Percentiles rank a stretch among this genome's conserved stretches.
These are phyloP conservation scores for Drosophila atripex DNA, from an alignment of 2,888 invertebrate species.

Conservation along the genomic window DNA sequence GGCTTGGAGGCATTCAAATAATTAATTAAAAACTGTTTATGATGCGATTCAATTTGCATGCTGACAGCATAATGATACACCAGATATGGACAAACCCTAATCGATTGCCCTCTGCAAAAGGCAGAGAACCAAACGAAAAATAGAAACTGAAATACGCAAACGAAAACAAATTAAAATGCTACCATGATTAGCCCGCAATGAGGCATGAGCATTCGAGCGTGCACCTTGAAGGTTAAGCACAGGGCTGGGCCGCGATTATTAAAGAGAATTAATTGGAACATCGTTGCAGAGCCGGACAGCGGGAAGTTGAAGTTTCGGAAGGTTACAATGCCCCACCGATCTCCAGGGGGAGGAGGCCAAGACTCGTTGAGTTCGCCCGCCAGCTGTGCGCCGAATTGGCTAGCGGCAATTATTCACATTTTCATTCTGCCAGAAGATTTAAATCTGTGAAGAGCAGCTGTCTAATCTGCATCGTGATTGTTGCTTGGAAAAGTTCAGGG, in stretches of 20 bases:
- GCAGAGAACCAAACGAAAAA: constrained; percentile 12
- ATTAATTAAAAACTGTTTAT: constrained; percentile 1
- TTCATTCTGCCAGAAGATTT: constrained; percentile 20
- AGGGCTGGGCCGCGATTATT: constrained; percentile 48
- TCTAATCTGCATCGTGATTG: constrained; percentile 32
- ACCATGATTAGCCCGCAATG: constrained; percentile 27
- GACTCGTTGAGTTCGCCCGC: constrained; percentile 8
- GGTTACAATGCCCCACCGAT: constrained; percentile 8
- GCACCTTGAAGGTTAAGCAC: constrained; percentile 42
- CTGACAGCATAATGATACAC: constrained; percentile 14
- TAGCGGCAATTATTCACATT: constrained; percentile 19
- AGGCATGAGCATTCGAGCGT: constrained; percentile 66
- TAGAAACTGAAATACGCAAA: constrained; percentile 9
- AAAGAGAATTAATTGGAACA: constrained; percentile 65
- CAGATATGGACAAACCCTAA: constrained; percentile 26
- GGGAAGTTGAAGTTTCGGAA: constrained; percentile 31
- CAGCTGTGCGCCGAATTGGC: constrained; percentile 23
- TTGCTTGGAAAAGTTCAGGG: constrained; percentile 61
- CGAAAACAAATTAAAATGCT: constrained; percentile 32
- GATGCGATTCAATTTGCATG: constrained; percentile 48
- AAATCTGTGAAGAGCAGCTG: constrained; percentile 30
- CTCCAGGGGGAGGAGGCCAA: constrained; percentile 1
- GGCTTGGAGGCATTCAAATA: not conserved
- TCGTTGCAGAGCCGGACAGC: constrained; percentile 51
- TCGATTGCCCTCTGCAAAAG: constrained; percentile 40